Base-by-base conservation (phyloP, 2,888 invertebrate species). In the Polydrusus tereticollis region DNA sequence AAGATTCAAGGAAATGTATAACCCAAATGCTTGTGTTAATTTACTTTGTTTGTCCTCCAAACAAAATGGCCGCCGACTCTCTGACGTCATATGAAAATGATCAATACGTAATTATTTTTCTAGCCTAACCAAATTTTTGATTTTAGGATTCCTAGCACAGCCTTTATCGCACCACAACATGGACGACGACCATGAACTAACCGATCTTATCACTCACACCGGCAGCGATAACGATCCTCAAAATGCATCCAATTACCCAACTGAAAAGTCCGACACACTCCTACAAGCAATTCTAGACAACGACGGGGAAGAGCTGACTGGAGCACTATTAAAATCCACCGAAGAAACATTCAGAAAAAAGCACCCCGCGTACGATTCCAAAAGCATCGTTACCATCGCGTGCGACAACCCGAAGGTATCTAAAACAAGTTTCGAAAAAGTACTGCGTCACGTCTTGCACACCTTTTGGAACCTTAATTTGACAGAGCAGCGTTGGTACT, bases 401-500 rank as follows among this genome's bases (percentile, higher is more conserved):
- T 74, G 74, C 38, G 52, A 23, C 0, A 23, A n/a, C 18, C 29
- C 41, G 6, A 14, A 55, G 8, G 26, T 73, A 5, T 20, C 43
- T 1, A 23, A 20, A 23, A 36, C 55, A 0, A 41, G 12, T 1
- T 69, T 73, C 26, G 43, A 52, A 7, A n/a, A 18, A 57, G 18
- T 73, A 2, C 29, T 66, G 18, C 36, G 36, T 8, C 36, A 73
- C 26, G 23, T 59, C 2, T 12, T 55, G 4, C 23, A 60, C 0
- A 47, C 23, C 16, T 75, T 62, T 33, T 57, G 47, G 8, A 41
- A 41, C 21, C 26, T 75, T 12, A 63, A 77, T n/a, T 77, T 67
- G 20, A 47, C 71, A 14, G 76, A 79, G 52, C 68, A 74, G 10
- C 45, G 52, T 4, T 77, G 77, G 75, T 79, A 76, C 59, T 77